Evolutionary conservation across 2,113 vertebrate species (phyloP).

Genomic region (Jaculus jaculus): DNA sequence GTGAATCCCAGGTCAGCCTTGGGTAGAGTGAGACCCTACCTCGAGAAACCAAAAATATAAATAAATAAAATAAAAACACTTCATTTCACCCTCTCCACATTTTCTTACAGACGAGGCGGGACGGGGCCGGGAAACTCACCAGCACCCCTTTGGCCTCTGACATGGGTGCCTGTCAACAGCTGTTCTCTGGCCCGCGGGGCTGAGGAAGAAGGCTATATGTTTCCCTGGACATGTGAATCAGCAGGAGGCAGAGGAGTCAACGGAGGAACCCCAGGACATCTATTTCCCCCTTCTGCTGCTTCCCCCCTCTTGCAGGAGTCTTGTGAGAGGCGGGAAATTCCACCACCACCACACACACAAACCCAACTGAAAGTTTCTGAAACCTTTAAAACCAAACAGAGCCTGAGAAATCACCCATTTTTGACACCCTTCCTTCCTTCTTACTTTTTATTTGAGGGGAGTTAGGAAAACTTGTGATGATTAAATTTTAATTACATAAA

Average conservation of each 20-base stretch:
- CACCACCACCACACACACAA: neutral
- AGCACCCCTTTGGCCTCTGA: neutral
- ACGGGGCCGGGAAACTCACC: neutral
- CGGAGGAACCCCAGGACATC: slow-evolving; percentile 11
- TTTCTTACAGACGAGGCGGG: slow-evolving; percentile 22
- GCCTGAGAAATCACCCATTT: neutral
- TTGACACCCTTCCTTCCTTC: neutral
- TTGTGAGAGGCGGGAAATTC: slow-evolving; percentile 52
- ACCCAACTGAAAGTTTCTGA: neutral
- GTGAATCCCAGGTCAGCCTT: no score
- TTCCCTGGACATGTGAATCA: neutral
- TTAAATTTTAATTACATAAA: slow-evolving; percentile 45
- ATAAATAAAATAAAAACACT: no score
- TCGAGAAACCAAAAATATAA: no score
- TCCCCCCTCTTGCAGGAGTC: slow-evolving; percentile 34
- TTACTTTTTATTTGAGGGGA: neutral
- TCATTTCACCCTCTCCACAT: neutral
- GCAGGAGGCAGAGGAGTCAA: neutral
- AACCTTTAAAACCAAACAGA: slow-evolving; percentile 3
- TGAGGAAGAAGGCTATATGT: neutral
- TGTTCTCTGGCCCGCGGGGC: neutral
- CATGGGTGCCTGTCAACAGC: slow-evolving; percentile 6
- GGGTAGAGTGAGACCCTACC: no score
- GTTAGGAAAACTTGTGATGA: neutral
- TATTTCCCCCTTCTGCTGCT: slow-evolving; percentile 60